phyloP scores from a whole-genome alignment of 2,113 vertebrate genomes.

The Acanthisitta chloris region DNA sequence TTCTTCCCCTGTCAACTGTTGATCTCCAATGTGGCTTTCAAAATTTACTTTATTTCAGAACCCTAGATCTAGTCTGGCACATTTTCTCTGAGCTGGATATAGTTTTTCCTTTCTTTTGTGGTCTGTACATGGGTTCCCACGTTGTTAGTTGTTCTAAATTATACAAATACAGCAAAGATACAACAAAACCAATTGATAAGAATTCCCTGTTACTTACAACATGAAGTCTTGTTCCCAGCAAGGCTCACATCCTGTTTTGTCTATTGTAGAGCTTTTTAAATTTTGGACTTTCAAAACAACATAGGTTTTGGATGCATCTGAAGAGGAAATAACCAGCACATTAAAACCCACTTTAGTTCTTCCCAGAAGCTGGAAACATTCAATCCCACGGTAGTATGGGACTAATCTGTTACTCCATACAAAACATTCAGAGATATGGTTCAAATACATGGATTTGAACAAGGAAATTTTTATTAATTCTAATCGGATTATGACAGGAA shows the following conservation, averaged over 20 bases:
- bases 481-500: neutral
- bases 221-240: constrained; percentile 74
- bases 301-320: constrained; percentile 61
- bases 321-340: neutral
- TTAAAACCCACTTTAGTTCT: neutral
- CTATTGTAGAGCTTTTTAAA: constrained; percentile 55
- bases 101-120: neutral
- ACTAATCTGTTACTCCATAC: neutral
- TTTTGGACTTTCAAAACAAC: constrained; percentile 71
- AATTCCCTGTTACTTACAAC: constrained; percentile 63
- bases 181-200: neutral
- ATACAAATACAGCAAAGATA: neutral
- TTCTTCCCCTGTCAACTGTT: neutral
- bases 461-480: neutral
- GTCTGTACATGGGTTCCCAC: neutral
- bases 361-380: neutral
- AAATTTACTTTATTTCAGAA: neutral
- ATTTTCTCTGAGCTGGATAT: neutral
- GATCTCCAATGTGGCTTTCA: neutral
- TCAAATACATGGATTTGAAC: neutral
- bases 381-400: neutral
- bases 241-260: constrained; percentile 61
- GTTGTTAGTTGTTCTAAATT: neutral
- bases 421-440: neutral
- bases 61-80: neutral